Percentiles rank a stretch among this genome's conserved stretches.
Evolutionary conservation across 1,140 invertebrate species (phyloP).

Genomic region (Nebria ingens): DNA sequence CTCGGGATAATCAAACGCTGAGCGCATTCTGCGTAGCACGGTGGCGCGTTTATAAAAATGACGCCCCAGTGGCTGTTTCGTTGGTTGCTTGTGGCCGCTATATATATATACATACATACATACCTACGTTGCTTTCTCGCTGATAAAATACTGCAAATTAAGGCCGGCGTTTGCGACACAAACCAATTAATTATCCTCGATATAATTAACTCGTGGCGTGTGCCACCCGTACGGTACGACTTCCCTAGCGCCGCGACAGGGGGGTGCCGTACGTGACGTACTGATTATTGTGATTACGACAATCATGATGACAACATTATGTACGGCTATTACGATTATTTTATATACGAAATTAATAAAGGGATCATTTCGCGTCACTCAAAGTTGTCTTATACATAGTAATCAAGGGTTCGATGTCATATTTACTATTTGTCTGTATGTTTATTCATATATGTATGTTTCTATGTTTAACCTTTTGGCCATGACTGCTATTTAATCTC

Average conservation of each 20-base stretch:
- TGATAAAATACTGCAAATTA: slow-evolving; percentile 9
- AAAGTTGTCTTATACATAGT: too few species aligned
- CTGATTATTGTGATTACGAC: too few species aligned
- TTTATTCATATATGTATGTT: too few species aligned
- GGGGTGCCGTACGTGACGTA: background rate
- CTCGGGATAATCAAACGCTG: slow-evolving; percentile 1
- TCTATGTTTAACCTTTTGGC: too few species aligned
- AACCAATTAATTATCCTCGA: slow-evolving; percentile 8
- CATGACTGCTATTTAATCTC: too few species aligned
- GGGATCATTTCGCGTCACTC: too few species aligned
- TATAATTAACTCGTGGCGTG: slow-evolving; percentile 3
- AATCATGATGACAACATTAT: too few species aligned
- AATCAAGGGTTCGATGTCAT: too few species aligned
- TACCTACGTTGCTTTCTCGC: background rate
- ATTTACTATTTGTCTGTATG: too few species aligned
- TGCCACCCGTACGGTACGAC: background rate
- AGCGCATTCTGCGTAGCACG: background rate
- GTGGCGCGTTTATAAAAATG: background rate
- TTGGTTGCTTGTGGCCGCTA: background rate
- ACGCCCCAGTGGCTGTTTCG: background rate
- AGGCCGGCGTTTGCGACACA: slow-evolving; percentile 7
- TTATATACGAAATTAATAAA: too few species aligned
- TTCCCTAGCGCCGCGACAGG: too few species aligned
- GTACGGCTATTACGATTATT: too few species aligned
- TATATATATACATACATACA: background rate